Percentiles rank a stretch among this genome's conserved stretches.
These are phyloP conservation scores for Neostethus bicornis DNA, from an alignment of 2,797 vertebrate species.

Conservation along the genomic window DNA sequence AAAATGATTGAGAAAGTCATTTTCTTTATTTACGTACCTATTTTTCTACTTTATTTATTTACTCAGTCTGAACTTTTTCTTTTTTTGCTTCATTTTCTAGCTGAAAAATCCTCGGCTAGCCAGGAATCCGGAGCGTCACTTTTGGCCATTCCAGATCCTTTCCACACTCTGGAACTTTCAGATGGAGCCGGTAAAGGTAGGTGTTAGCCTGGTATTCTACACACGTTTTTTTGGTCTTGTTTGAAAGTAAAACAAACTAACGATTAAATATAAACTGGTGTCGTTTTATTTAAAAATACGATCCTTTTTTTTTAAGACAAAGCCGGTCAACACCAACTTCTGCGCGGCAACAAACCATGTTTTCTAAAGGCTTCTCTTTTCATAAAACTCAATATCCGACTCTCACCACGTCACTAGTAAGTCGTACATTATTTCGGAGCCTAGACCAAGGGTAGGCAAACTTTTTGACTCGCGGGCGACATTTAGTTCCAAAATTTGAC, in stretches of 20 bases:
- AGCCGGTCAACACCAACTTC: too few relatives aligned
- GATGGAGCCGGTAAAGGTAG: constrained; percentile 85
- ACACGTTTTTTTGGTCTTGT: not conserved
- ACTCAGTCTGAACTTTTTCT: too few relatives aligned
- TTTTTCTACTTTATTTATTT: not conserved
- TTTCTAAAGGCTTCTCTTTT: too few relatives aligned
- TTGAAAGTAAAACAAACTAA: not conserved
- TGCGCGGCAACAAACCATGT: too few relatives aligned
- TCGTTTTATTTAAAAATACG: not conserved
- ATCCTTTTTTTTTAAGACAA: not conserved
- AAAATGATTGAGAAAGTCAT: too few relatives aligned
- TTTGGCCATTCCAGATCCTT: constrained; percentile 87
- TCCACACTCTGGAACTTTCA: constrained; percentile 83
- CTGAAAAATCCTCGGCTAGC: constrained; percentile 52
- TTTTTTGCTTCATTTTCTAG: constrained; percentile 34
- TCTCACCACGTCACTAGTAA: too few relatives aligned
- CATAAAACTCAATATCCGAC: too few relatives aligned
- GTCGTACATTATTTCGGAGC: too few relatives aligned
- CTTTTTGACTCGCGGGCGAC: too few relatives aligned
- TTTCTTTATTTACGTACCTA: too few relatives aligned
- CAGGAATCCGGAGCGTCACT: constrained; percentile 76
- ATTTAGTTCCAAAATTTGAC: too few relatives aligned
- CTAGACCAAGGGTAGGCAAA: too few relatives aligned
- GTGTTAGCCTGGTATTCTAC: not conserved
- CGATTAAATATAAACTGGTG: not conserved